These are phyloP conservation scores for Chelonus insularis DNA, from an alignment of 1,140 invertebrate species.

Conservation along the genomic window DNA sequence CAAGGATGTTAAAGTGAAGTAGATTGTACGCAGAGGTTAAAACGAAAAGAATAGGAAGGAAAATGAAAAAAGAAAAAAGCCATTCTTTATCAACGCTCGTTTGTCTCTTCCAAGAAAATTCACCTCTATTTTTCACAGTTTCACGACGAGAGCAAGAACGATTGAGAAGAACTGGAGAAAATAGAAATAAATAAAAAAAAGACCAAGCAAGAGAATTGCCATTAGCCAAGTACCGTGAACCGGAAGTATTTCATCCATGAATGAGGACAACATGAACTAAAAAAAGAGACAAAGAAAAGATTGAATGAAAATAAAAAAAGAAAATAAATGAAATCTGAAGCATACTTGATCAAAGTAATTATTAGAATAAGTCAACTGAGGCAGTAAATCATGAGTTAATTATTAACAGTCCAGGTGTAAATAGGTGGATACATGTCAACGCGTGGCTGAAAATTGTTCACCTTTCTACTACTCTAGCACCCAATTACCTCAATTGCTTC, in stretches of 20 bases:
- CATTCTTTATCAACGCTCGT: constrained; percentile 24
- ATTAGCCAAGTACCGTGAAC: constrained; percentile 13
- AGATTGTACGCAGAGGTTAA: neutral
- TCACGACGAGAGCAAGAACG: constrained; percentile 17
- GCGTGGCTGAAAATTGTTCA: constrained; percentile 18
- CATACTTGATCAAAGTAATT: neutral
- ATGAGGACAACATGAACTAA: neutral
- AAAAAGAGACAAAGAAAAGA: neutral
- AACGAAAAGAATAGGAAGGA: constrained; percentile 8
- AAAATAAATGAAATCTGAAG: neutral
- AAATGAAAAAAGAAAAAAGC: constrained; percentile 19
- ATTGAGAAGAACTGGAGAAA: neutral
- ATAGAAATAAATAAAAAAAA: constrained; percentile 16
- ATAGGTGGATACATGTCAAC: constrained; percentile 1
- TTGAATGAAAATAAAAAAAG: neutral
- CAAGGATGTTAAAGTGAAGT: neutral
- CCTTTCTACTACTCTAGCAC: constrained; percentile 1
- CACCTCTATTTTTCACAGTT: constrained; percentile 26
- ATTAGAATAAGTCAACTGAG: neutral
- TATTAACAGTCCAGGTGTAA: neutral
- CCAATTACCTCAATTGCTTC: constrained; percentile 27
- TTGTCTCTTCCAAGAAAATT: constrained; percentile 24
- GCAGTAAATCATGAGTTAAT: neutral
- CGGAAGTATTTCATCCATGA: constrained; percentile 19
- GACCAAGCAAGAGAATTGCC: constrained; percentile 19